Percentiles rank a stretch among this genome's conserved stretches.
These are phyloP conservation scores for Melieria omissa DNA, from an alignment of 2,888 invertebrate genomes.

Conservation along the genomic window DNA sequence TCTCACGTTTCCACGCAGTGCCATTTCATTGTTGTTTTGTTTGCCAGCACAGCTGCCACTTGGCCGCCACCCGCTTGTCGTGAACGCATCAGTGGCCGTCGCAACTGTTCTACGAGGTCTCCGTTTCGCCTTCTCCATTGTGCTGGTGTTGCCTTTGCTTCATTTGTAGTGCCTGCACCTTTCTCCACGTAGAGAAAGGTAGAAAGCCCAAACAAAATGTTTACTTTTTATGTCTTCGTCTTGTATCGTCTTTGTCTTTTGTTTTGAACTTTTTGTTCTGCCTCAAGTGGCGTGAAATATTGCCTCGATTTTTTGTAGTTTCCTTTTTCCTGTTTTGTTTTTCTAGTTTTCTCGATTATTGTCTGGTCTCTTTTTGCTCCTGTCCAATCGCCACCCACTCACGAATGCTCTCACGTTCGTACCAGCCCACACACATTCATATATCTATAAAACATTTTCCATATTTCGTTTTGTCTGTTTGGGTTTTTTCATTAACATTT, in stretches of 20 bases:
- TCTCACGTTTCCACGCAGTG: too few species aligned
- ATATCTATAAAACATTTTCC: slow-evolving; percentile 9
- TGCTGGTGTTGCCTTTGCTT: neutral
- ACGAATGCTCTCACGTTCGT: too few species aligned
- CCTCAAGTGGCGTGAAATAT: slow-evolving; percentile 3
- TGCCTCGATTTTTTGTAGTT: neutral
- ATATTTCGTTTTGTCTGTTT: neutral
- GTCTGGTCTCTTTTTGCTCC: neutral
- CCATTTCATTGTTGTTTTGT: neutral
- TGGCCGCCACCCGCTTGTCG: neutral
- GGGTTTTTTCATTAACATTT: neutral
- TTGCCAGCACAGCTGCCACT: neutral
- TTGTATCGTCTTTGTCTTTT: neutral
- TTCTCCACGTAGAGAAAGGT: neutral
- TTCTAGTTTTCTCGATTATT: neutral
- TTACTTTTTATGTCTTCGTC: neutral
- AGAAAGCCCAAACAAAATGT: neutral
- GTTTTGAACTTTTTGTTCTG: neutral
- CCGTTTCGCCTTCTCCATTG: neutral
- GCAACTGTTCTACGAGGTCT: neutral
- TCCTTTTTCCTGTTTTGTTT: neutral
- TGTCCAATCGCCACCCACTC: too few species aligned
- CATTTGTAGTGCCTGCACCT: neutral
- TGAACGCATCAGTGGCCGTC: neutral
- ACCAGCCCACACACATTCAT: neutral